Evolutionary conservation across 2,797 vertebrate species (phyloP).

Genomic region (Notoglanidium macrostoma): DNA sequence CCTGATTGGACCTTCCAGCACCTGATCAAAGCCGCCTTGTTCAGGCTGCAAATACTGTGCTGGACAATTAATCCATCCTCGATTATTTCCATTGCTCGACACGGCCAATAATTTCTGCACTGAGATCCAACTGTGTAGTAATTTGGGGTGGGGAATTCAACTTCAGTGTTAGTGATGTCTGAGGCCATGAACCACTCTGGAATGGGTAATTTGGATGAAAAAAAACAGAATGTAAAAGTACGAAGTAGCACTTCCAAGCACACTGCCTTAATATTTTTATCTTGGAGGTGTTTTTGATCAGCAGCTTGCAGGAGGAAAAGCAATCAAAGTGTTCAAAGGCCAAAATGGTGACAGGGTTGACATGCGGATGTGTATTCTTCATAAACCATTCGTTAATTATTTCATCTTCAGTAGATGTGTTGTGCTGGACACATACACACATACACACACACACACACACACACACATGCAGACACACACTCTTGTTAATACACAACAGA

Average conservation of each 20-base stretch:
- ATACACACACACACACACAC: too few species aligned
- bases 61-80: constrained; percentile 63
- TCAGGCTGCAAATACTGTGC: constrained; percentile 69
- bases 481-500: too few species aligned
- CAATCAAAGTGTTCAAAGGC: neutral
- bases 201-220: neutral
- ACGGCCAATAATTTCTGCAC: constrained; percentile 50
- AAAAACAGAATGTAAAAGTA: neutral
- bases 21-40: constrained; percentile 68
- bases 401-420: neutral
- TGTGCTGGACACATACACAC: neutral
- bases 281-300: neutral
- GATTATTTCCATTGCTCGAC: constrained; percentile 63
- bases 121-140: neutral
- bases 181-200: neutral
- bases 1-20: constrained; percentile 56
- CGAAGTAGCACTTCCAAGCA: neutral
- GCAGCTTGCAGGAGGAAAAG: neutral
- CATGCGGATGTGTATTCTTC: neutral
- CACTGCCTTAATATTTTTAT: neutral
- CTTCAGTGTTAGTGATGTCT: neutral
- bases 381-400: neutral
- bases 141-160: neutral
- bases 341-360: neutral
- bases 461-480: too few species aligned